These are phyloP conservation scores for Coilia nasus DNA, from an alignment of 2,797 vertebrate genomes.

Conservation along the genomic window DNA sequence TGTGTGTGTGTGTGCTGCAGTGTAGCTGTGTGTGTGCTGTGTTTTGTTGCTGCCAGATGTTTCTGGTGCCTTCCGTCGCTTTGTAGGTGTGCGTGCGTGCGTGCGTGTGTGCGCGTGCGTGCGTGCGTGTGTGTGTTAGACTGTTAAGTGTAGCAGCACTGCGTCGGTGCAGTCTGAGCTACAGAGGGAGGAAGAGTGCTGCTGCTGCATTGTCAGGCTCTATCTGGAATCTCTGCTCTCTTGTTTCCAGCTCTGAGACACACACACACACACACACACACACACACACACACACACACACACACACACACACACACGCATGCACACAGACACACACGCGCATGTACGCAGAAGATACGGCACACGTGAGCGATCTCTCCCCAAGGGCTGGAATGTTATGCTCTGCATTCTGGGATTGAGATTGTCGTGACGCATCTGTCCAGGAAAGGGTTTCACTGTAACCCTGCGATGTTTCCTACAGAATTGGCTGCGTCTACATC, in stretches of 20 bases:
- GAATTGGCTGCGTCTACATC: neutral
- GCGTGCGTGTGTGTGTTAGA: neutral
- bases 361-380: neutral
- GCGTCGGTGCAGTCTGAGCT: neutral
- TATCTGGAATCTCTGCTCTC: neutral
- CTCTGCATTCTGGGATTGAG: neutral
- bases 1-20: too few relatives aligned
- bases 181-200: neutral
- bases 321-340: conserved; percentile 27
- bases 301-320: too few relatives aligned
- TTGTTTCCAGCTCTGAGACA: conserved; percentile 52
- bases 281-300: conserved; percentile 36
- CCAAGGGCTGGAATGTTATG: neutral
- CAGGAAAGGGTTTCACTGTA: neutral
- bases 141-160: neutral
- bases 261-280: neutral
- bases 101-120: conserved; percentile 28
- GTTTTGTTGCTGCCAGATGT: conserved; percentile 81
- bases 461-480: too few relatives aligned
- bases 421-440: neutral
- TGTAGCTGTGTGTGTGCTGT: too few relatives aligned
- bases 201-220: neutral
- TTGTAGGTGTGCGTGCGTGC: conserved; percentile 39
- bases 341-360: conserved; percentile 34
- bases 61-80: conserved; percentile 64